Conservation (phyloP, 1,140 invertebrate species). For the Physella acuta region DNA sequence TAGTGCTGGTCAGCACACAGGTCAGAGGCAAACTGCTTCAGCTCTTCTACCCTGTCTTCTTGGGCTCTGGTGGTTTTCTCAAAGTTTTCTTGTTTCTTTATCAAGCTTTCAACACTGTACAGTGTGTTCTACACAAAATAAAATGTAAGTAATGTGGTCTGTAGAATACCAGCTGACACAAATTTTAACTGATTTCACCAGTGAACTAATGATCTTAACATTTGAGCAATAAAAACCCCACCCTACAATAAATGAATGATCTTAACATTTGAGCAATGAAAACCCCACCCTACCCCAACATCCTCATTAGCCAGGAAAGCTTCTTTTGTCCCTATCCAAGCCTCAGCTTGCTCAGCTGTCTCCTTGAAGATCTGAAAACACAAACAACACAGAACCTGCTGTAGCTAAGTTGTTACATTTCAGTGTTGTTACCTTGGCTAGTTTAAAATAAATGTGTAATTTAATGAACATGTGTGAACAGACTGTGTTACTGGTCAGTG, state of each 20-base stretch:
- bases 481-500: no score
- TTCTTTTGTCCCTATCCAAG: slow-evolving; percentile 97
- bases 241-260: no score
- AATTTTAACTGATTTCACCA: no score
- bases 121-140: slow-evolving; percentile 71
- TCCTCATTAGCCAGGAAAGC: slow-evolving; percentile 97
- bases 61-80: slow-evolving; percentile 96
- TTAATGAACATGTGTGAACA: no score
- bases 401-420: no score
- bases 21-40: slow-evolving; percentile 93
- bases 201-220: not conserved
- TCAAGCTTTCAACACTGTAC: slow-evolving; percentile 92
- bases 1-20: slow-evolving; percentile 93
- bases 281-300: slow-evolving; percentile 77
- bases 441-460: no score
- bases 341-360: slow-evolving; percentile 91
- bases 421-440: no score
- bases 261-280: no score
- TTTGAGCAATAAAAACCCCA: no score
- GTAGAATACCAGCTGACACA: no score
- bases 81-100: slow-evolving; percentile 99
- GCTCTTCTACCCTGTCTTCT: slow-evolving; percentile 87
- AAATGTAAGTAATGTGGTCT: slow-evolving; percentile 12
- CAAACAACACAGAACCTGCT: not conserved
- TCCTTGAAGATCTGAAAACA: slow-evolving; percentile 66